Conservation (phyloP, 2,888 invertebrate genomes). For the Harmothoe impar region DNA sequence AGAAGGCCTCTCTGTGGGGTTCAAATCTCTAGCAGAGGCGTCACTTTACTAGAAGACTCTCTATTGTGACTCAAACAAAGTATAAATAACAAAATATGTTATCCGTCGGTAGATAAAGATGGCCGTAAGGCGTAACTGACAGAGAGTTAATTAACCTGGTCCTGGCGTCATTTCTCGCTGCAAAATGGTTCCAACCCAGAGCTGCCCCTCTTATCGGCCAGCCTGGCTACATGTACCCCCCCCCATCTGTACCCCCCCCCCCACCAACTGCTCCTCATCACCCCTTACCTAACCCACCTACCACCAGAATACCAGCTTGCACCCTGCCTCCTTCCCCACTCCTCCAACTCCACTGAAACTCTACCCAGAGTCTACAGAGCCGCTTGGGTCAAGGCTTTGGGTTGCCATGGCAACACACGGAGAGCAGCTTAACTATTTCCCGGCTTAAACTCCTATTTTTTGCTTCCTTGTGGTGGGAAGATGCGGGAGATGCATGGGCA, state of each 20-base stretch:
- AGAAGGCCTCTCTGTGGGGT: no score
- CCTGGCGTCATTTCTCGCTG: no score
- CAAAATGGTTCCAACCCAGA: neutral
- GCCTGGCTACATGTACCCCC: neutral
- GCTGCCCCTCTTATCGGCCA: slow-evolving; percentile 13
- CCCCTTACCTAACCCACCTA: neutral
- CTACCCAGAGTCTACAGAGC: neutral
- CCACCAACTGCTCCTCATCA: no score
- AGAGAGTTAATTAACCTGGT: no score
- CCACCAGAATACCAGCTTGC: slow-evolving; percentile 13
- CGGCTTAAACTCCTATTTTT: neutral
- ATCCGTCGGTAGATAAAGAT: no score
- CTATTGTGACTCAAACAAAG: no score
- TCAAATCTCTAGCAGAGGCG: no score
- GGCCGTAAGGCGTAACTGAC: no score
- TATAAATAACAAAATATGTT: no score
- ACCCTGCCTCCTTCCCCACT: neutral
- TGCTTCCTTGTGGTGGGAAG: neutral
- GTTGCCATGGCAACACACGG: slow-evolving; percentile 8
- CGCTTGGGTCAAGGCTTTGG: neutral
- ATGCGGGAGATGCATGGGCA: neutral
- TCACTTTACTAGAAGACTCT: no score
- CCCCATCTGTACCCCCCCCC: neutral
- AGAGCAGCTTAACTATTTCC: neutral
- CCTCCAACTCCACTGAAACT: neutral